phyloP scores from a whole-genome alignment of 2,797 vertebrate species.

The Leucoraja ocellata region DNA sequence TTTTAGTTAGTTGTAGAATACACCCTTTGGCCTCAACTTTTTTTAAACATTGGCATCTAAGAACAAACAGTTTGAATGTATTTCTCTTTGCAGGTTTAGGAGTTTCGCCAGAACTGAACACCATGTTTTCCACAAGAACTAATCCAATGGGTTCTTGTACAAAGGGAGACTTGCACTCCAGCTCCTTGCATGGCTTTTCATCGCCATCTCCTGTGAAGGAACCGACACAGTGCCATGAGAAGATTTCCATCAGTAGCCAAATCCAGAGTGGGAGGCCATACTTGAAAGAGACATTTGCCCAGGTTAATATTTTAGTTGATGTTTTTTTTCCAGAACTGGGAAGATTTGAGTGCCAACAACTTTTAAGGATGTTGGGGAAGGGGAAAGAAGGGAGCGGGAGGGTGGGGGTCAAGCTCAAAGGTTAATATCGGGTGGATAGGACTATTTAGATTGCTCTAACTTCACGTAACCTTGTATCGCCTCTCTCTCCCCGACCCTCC shows the following conservation, averaged over 20 bases:
- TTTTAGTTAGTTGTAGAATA: neutral
- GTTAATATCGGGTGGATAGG: too few relatives aligned
- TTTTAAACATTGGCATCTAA: neutral
- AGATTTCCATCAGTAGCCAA: conserved; percentile 45
- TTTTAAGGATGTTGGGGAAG: too few relatives aligned
- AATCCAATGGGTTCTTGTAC: conserved; percentile 51
- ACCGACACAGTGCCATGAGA: conserved; percentile 60
- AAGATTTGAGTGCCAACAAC: too few relatives aligned
- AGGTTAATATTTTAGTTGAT: conserved; percentile 44
- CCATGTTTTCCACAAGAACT: conserved; percentile 62
- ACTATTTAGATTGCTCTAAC: too few relatives aligned
- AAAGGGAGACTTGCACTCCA: conserved; percentile 59
- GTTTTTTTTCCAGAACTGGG: neutral
- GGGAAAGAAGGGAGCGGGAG: too few relatives aligned
- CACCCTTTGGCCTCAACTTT: neutral
- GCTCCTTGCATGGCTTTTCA: conserved; percentile 63
- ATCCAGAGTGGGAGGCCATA: conserved; percentile 57
- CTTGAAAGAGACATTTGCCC: conserved; percentile 54
- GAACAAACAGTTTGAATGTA: neutral
- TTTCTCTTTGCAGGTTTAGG: conserved; percentile 59
- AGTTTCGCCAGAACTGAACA: conserved; percentile 61
- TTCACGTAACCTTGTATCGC: too few relatives aligned
- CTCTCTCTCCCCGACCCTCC: too few relatives aligned
- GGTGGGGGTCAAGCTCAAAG: too few relatives aligned
- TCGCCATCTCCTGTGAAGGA: conserved; percentile 68